These are phyloP conservation scores for Wasmannia auropunctata DNA, from an alignment of 1,140 invertebrate species.

Conservation along the genomic window DNA sequence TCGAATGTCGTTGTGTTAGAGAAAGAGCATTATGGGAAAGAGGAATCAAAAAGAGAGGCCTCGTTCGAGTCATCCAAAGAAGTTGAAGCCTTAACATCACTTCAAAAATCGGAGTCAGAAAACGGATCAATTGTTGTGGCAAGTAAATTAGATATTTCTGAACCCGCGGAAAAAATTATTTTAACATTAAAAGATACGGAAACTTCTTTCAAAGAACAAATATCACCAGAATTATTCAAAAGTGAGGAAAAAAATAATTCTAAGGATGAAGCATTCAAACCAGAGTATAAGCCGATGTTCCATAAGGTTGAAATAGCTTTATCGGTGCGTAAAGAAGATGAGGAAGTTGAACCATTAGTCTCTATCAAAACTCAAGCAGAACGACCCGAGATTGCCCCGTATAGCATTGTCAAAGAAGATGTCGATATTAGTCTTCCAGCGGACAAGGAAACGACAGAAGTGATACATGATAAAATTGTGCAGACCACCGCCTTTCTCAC, in stretches of 20 bases:
- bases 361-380: slow-evolving; percentile 77
- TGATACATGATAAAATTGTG: slow-evolving; percentile 74
- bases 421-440: slow-evolving; percentile 78
- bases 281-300: slow-evolving; percentile 71
- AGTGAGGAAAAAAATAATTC: slow-evolving; percentile 39
- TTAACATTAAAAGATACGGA: background rate
- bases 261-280: slow-evolving; percentile 66
- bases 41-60: background rate
- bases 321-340: slow-evolving; percentile 75
- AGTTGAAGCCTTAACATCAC: background rate
- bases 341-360: slow-evolving; percentile 71
- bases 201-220: background rate
- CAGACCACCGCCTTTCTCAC: slow-evolving; percentile 75
- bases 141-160: background rate
- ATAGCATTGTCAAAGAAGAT: slow-evolving; percentile 78
- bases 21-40: background rate
- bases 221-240: slow-evolving; percentile 30
- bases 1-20: slow-evolving; percentile 74
- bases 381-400: slow-evolving; percentile 63
- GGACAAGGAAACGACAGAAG: slow-evolving; percentile 71
- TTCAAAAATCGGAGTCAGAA: background rate
- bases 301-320: slow-evolving; percentile 80
- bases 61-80: background rate
- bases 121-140: background rate
- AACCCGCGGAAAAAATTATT: slow-evolving; percentile 4